Evolutionary conservation across 2,888 invertebrate genomes (phyloP).

Genomic region (Nemotelus nigrinus): DNA sequence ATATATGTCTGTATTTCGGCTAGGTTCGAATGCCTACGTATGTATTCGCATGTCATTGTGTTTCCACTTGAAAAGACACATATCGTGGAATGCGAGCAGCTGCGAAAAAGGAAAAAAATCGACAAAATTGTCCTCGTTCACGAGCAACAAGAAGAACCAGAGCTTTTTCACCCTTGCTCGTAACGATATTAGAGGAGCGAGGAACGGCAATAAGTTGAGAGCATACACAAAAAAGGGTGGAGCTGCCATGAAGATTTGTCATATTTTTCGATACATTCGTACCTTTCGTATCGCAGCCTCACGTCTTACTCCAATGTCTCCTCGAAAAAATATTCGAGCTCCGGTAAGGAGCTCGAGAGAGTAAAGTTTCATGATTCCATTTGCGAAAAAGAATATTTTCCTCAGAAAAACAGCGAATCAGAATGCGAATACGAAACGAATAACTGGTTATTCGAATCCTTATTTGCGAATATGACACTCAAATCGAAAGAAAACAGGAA

Average conservation of each 20-base stretch:
- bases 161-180: conserved; percentile 44
- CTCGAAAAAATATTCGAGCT: no score
- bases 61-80: conserved; percentile 10
- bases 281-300: conserved; percentile 3
- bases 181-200: neutral
- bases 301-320: no score
- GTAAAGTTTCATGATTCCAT: no score
- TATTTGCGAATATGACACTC: no score
- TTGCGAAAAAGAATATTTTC: no score
- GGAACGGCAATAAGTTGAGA: conserved; percentile 9
- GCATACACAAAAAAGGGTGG: conserved; percentile 48
- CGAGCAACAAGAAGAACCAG: neutral
- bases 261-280: conserved; percentile 43
- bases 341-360: no score
- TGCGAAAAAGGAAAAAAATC: neutral
- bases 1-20: no score
- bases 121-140: neutral
- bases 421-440: no score
- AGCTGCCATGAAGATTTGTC: conserved; percentile 44
- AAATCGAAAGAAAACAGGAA: no score
- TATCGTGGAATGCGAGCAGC: neutral
- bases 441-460: no score
- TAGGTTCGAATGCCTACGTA: conserved; percentile 2
- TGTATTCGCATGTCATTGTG: conserved; percentile 23
- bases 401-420: no score